A percentile compares a stretch with the other conserved stretches of the same genome.
Evolutionary conservation across 2,888 invertebrate species (phyloP).

Genomic region (Philereme vetulata): DNA sequence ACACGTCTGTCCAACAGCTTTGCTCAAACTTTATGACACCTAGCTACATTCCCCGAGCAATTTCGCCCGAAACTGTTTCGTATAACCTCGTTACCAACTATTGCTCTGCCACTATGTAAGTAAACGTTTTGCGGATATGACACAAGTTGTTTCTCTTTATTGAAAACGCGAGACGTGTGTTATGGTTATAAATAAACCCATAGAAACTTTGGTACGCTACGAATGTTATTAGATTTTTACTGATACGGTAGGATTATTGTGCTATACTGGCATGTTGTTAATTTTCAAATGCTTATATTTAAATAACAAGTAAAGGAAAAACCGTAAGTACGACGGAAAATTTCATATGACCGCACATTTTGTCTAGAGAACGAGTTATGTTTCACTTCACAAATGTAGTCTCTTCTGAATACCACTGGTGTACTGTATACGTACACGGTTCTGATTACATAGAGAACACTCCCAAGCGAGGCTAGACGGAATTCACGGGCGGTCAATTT

Average conservation of each 20-base stretch:
- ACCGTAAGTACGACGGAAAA: too few species aligned
- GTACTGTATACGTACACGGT: constrained; percentile 20
- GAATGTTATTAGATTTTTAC: too few species aligned
- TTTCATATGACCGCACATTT: not conserved
- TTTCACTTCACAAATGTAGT: constrained; percentile 21
- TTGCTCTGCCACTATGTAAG: constrained; percentile 62
- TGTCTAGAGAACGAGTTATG: constrained; percentile 10
- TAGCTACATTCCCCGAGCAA: constrained; percentile 71
- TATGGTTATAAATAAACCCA: too few species aligned
- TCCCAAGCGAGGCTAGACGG: constrained; percentile 28
- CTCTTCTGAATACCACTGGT: constrained; percentile 26
- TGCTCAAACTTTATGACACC: constrained; percentile 77
- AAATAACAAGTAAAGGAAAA: too few species aligned
- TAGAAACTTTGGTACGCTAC: too few species aligned
- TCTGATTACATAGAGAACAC: constrained; percentile 36
- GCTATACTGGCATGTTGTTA: too few species aligned
- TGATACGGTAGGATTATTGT: too few species aligned
- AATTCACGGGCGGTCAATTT: constrained; percentile 37
- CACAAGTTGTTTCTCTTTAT: constrained; percentile 70
- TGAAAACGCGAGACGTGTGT: constrained; percentile 58
- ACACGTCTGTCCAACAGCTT: constrained; percentile 69
- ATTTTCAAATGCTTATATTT: too few species aligned
- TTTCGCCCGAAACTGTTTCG: constrained; percentile 72
- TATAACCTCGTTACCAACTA: constrained; percentile 77
- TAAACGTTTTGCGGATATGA: constrained; percentile 71